Base-by-base conservation (phyloP, 2,113 vertebrate species). In the Burhinus oedicnemus region DNA sequence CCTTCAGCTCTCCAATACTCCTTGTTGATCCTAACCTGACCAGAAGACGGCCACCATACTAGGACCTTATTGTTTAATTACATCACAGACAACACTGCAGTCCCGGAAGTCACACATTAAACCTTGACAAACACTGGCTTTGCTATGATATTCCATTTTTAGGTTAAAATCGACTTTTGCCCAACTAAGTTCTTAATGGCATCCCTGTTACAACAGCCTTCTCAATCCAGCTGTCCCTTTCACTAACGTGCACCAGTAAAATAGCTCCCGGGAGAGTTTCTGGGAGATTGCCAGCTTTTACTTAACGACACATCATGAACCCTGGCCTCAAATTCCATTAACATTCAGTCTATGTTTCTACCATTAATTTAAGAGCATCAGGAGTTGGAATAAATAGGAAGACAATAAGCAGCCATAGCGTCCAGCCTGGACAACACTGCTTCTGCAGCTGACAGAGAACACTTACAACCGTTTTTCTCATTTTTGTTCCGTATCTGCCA, bases 321-420 rank as follows among this genome's bases (percentile, higher is more conserved):
- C 52, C 77, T 94, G 77, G 90, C 94, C 91, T 91, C 85, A 83
- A 13, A 34, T 93, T 71, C 92, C 95, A 91, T 96, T 97, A 96
- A 95, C 71, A 98, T 96, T 97, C 95, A 91, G 95, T 89, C 72
- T 90, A 95, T 75, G 80, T 58, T 91, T 86, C 65, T 64, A 29
- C 77, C 69, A 97, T 96, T 94, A 97, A 96, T 97, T 90, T 92
- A 91, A 86, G 86, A 97, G 65, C 47, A 74, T 64, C n/a, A 80
- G 69, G 62, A 85, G 44, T 72, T 71, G 75, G 83, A 96, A 97
- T 92, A 96, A 97, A 97, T 58, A 96, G 85, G 89, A 96, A 83
- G 79, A 84, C 45, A 85, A 87, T 89, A 77, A 97, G 79, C 25
- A 93, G 47, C 42, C 57, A 32, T 0, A 77, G 72, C 8, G 2